Evolutionary conservation across 2,888 invertebrate species (phyloP), one percentile per base, ranked within the genome.

Genomic region (Phyto melanocephala): DNA sequence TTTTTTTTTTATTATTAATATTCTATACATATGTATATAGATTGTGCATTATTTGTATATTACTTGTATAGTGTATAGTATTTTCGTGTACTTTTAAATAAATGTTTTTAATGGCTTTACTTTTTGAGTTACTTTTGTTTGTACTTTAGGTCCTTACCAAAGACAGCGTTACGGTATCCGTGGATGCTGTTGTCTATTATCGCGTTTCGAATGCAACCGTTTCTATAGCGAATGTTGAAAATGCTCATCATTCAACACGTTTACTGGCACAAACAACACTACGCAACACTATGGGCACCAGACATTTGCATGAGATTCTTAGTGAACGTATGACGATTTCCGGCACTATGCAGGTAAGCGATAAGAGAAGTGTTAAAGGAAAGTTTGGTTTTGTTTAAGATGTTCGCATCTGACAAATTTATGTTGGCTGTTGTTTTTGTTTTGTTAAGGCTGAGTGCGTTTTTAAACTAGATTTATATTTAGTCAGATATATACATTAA

Each of bases 221-320:
- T 80, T 98, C 98, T 28, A 98, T 98, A 84, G 97, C 98, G 33
- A 99, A 99, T 91, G 98, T 99, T 33, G 98, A 99, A 91, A 98
- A 99, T 90, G 98, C 98, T 2, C 98, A 98, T 90, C 97, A 98
- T 91, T 97, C 97, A 80, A 98, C 98, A 35, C 93, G 97, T 84
- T 93, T 98, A 6, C 92, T 98, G 85, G 97, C 97, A 33, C 97
- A 97, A 91, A 97, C 97, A 2, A 97, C 97, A 1, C 93, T 97
- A 4, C 93, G 97, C 78, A 99, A 99, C 91, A 98, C 98, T 85
- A 95, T 99, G 94, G 99, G 99, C 79, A 99, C 98, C 47, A 93
- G 98, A 85, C 97, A 97, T 67, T 93, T 99, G 84, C 96, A 98
- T 87, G 99, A 99, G 92, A 98, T 99, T 86, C 94, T 99, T 54